A percentile compares a stretch with the other conserved stretches of the same genome.
Evolutionary conservation across 1,140 invertebrate genomes (phyloP).

Genomic region (Amyelois transitella): DNA sequence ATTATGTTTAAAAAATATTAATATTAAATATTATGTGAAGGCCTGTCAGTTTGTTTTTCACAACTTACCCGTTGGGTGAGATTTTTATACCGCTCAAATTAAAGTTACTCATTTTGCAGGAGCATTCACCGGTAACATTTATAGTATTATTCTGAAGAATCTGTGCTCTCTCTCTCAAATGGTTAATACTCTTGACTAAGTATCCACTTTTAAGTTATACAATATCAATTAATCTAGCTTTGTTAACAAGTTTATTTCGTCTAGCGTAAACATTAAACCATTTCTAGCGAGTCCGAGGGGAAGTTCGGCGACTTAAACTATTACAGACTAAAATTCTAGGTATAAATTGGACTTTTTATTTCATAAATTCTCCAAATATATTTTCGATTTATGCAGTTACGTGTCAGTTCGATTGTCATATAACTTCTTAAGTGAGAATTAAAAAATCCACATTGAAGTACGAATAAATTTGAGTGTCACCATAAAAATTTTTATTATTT

Average conservation of each 20-base stretch:
- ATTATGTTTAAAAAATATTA: too few relatives aligned
- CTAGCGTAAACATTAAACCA: conserved; percentile 21
- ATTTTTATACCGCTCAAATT: too few relatives aligned
- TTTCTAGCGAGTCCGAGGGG: background rate
- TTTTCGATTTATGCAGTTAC: background rate
- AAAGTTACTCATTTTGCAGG: too few relatives aligned
- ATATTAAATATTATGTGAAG: too few relatives aligned
- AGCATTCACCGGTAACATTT: too few relatives aligned
- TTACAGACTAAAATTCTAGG: background rate
- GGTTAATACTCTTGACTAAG: background rate
- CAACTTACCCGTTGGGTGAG: too few relatives aligned
- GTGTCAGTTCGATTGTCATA: background rate
- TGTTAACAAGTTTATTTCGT: conserved; percentile 6
- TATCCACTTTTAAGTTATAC: background rate
- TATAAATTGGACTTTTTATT: background rate
- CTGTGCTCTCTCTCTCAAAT: too few relatives aligned
- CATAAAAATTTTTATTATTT: too few relatives aligned
- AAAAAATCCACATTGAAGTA: too few relatives aligned
- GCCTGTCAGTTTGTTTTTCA: too few relatives aligned
- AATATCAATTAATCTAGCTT: conserved; percentile 1
- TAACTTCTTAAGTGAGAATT: background rate
- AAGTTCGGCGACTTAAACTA: background rate
- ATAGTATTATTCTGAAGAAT: too few relatives aligned
- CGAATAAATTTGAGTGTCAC: too few relatives aligned
- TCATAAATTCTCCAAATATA: background rate